Evolutionary conservation across 2,797 vertebrate genomes (phyloP).

Genomic region (Muraenolepis orangiensis): DNA sequence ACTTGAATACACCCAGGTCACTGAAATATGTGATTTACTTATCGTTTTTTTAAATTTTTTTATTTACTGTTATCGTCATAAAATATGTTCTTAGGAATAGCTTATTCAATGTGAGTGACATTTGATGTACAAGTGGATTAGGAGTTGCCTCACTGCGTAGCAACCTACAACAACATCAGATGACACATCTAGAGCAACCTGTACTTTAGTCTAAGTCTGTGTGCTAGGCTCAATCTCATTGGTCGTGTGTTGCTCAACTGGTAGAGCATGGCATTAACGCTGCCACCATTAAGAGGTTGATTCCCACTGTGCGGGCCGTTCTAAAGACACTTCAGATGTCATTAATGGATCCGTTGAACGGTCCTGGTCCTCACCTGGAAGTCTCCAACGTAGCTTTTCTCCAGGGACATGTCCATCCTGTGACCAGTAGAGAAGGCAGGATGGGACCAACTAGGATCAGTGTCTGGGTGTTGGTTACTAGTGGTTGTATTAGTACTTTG

Average conservation of each 20-base stretch:
- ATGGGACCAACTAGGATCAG: neutral
- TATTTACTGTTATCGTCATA: too few relatives aligned
- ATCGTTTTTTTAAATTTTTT: too few relatives aligned
- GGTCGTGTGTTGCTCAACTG: too few relatives aligned
- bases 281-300: neutral
- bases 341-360: neutral
- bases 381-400: slow-evolving; percentile 66
- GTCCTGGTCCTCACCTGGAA: slow-evolving; percentile 61
- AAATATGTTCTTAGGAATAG: too few relatives aligned
- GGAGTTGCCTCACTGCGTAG: too few relatives aligned
- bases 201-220: too few relatives aligned
- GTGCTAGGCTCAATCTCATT: too few relatives aligned
- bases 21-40: neutral
- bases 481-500: neutral
- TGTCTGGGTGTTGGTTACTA: neutral
- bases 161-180: too few relatives aligned
- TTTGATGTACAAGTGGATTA: too few relatives aligned
- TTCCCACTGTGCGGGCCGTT: neutral
- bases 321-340: neutral
- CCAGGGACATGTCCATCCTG: slow-evolving; percentile 66
- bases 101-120: too few relatives aligned
- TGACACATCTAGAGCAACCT: neutral
- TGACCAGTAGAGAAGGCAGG: slow-evolving; percentile 41
- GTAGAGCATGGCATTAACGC: neutral
- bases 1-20: too few relatives aligned